Evolutionary conservation across 2,113 vertebrate genomes (phyloP), one percentile per base, ranked within the genome.

Genomic region (Andinoacara biseriatus): DNA sequence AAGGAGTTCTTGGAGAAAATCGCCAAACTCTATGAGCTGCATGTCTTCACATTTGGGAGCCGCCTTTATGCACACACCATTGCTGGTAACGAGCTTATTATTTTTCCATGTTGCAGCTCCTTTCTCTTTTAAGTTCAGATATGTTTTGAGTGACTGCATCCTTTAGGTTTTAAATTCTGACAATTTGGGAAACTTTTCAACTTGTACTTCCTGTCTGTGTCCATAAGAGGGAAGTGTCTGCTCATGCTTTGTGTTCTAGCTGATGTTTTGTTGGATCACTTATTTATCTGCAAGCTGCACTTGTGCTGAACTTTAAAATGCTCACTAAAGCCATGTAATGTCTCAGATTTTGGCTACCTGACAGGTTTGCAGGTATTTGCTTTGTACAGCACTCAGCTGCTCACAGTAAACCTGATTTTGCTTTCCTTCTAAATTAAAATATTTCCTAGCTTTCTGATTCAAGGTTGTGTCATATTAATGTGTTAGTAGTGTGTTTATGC

Each of bases 51-150:
- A 0, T 99, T 99, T 8, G 98, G 98, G 81, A 99, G 98, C 93
- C 97, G 98, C 20, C 95, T 99, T 1, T 99, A 99, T n/a, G 98
- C 98, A 3, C 98, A 99, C 94, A 99, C 98, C 20, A 99, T 99
- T 22, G 98, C 98, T 89, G 98, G 98, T 99, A 94, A 91, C 20
- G 10, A n/a, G 56, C 11, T 33, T 7, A 7, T 11, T 49, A 2
- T 67, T 75, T 75, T 84, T 75, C 22, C 22, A 57, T 7, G 38
- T 24, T 6, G 5, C 11, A 13, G 3, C 18, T 7, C 26, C 10
- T 86, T 72, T 69, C 40, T 43, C 5, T 49, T 49, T 49, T 29
- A 29, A 49, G 24, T 49, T 49, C 0, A 11, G 0, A 69, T 69
- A 31, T 72, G 26, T 33, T 54, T 52, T 72, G 11, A 52, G 29